Evolutionary conservation across 2,113 vertebrate genomes (phyloP).

Genomic region (Eptesicus fuscus): DNA sequence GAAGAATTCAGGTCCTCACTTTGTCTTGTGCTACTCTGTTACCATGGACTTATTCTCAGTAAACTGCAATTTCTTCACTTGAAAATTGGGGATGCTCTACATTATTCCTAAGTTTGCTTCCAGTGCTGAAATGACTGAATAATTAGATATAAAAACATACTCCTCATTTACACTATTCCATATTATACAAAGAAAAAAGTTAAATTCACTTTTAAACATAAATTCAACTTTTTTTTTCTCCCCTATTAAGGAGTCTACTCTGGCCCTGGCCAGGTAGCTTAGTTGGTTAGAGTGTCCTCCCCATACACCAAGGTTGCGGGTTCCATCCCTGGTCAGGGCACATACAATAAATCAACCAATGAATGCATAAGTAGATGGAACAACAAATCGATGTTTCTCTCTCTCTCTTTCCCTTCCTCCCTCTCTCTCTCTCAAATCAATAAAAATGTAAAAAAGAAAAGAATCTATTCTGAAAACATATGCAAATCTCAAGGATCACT

Average conservation of each 20-base stretch:
- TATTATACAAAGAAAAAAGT: conserved; percentile 3
- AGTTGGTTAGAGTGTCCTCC: neutral
- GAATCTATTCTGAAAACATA: conserved; percentile 3
- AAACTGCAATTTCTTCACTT: neutral
- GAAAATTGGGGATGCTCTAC: neutral
- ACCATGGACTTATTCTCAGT: neutral
- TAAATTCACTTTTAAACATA: conserved; percentile 3
- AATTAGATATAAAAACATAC: neutral
- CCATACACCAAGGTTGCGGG: neutral
- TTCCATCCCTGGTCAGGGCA: neutral
- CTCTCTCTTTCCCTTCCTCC: too few species aligned
- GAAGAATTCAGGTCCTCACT: neutral
- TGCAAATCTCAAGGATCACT: conserved; percentile 9
- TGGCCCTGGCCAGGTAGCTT: neutral
- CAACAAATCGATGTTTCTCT: neutral
- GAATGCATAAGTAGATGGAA: neutral
- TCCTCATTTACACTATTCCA: neutral
- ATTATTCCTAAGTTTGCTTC: neutral
- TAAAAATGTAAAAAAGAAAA: neutral
- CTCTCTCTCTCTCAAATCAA: neutral
- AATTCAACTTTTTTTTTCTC: neutral
- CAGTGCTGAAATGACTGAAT: neutral
- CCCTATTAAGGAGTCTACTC: neutral
- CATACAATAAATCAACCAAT: neutral
- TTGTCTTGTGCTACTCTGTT: neutral